Percentiles rank a stretch among this genome's conserved stretches.
phyloP scores from a whole-genome alignment of 2,797 vertebrate genomes.

The Iguana delicatissima region DNA sequence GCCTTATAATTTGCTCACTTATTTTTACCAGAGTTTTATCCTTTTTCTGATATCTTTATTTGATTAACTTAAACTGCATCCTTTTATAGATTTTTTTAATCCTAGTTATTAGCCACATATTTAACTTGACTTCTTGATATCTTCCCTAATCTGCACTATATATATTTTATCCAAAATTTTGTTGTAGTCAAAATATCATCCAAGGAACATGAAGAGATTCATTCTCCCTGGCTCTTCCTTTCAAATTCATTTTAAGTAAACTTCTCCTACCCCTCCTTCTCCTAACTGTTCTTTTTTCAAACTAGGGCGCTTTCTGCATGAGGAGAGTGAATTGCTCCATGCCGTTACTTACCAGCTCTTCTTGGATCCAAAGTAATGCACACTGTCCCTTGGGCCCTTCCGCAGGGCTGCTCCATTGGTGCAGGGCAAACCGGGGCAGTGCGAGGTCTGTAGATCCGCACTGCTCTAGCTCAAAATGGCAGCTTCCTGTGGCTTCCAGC shows the following conservation, averaged over 20 bases:
- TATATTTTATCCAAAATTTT: not conserved
- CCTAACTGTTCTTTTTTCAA: not conserved
- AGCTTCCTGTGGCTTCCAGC: too few relatives aligned
- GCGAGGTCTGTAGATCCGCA: too few relatives aligned
- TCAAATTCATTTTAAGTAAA: not conserved
- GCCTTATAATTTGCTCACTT: not conserved
- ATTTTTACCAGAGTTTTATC: not conserved
- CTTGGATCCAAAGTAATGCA: too few relatives aligned
- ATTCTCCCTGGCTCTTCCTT: not conserved
- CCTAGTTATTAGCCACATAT: not conserved
- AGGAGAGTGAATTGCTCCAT: too few relatives aligned
- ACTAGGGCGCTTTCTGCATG: too few relatives aligned
- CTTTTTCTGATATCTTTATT: not conserved
- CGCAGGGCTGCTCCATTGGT: too few relatives aligned
- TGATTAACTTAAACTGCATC: not conserved
- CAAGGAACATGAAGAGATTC: not conserved
- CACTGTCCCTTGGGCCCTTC: too few relatives aligned
- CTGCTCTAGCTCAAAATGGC: too few relatives aligned
- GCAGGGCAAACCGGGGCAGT: too few relatives aligned
- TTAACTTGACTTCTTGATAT: not conserved
- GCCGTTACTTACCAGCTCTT: too few relatives aligned
- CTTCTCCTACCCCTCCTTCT: not conserved
- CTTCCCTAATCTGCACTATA: not conserved
- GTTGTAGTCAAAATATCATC: not conserved
- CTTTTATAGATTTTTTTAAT: not conserved